Percentiles rank a stretch among this genome's conserved stretches.
phyloP scores from a whole-genome alignment of 2,888 invertebrate genomes.

The Brachyopa scutellaris region DNA sequence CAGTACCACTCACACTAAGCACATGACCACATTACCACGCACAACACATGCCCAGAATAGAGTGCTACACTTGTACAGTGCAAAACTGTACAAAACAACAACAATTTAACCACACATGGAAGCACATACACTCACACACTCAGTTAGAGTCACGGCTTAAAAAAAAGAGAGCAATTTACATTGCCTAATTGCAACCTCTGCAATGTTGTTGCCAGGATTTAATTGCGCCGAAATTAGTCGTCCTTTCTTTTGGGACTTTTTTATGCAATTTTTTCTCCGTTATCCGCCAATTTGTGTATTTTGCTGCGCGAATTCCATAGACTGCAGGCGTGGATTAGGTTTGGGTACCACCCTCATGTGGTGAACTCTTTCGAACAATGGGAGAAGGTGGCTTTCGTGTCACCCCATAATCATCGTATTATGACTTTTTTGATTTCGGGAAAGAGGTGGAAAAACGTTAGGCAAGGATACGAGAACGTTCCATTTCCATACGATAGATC shows the following conservation, averaged over 20 bases:
- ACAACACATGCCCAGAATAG: too few species aligned
- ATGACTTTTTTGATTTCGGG: constrained; percentile 1
- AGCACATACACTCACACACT: constrained; percentile 17
- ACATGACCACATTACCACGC: neutral
- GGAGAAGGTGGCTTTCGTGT: constrained; percentile 10
- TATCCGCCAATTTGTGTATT: constrained; percentile 40
- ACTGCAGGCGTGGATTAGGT: constrained; percentile 48
- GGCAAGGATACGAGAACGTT: too few species aligned
- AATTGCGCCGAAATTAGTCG: constrained; percentile 62
- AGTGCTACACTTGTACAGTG: too few species aligned
- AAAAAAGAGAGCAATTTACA: constrained; percentile 49
- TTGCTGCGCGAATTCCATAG: constrained; percentile 31
- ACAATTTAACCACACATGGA: constrained; percentile 7
- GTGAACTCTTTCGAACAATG: constrained; percentile 13
- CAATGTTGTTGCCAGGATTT: constrained; percentile 68
- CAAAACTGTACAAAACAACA: neutral
- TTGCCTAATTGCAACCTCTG: constrained; percentile 66
- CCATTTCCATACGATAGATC: too few species aligned
- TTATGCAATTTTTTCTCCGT: neutral
- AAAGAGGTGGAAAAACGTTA: neutral
- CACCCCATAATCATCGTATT: constrained; percentile 26
- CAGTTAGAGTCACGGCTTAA: constrained; percentile 40
- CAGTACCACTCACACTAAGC: neutral
- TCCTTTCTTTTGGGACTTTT: constrained; percentile 1
- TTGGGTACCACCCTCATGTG: neutral